Percentiles rank a stretch among this genome's conserved stretches.
phyloP scores from a whole-genome alignment of 2,888 invertebrate species.

The Hesperia comma region DNA sequence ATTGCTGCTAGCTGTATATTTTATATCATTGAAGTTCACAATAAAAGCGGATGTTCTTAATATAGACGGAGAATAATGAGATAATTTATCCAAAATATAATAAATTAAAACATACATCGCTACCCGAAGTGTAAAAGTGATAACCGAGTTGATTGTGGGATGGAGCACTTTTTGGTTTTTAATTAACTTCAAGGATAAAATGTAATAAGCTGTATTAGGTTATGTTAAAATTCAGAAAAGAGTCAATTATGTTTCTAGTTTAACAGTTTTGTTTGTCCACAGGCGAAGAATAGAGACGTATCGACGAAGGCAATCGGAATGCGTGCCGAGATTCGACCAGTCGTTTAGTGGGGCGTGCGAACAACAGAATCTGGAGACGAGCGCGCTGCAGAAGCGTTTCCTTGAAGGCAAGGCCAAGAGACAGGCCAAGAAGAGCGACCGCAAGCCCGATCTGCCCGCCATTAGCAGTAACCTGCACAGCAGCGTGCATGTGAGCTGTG shows the following conservation, averaged over 20 bases:
- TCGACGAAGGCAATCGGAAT: constrained; percentile 92
- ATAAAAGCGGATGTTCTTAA: constrained; percentile 18
- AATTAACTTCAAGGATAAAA: not conserved
- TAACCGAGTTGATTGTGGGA: constrained; percentile 3
- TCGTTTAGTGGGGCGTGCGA: constrained; percentile 94
- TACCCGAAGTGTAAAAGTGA: not conserved
- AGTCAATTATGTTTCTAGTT: not conserved
- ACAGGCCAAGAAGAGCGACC: constrained; percentile 91
- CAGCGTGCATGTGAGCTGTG: constrained; percentile 87
- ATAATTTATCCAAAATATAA: constrained; percentile 21
- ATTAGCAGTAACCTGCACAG: constrained; percentile 85
- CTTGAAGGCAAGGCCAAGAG: constrained; percentile 95
- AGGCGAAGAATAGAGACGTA: constrained; percentile 94
- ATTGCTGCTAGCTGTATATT: not conserved
- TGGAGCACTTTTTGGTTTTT: not conserved
- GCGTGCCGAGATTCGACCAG: constrained; percentile 94
- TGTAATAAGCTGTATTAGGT: not conserved
- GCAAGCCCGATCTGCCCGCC: constrained; percentile 76
- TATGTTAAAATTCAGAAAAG: not conserved
- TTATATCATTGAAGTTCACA: constrained; percentile 3
- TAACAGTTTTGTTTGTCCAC: constrained; percentile 52
- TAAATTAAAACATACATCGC: not conserved
- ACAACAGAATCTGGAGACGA: constrained; percentile 95
- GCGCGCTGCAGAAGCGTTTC: constrained; percentile 93
- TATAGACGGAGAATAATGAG: constrained; percentile 13